Base-by-base conservation (phyloP, 2,888 invertebrate genomes). In the Rhamnusium bicolor region DNA sequence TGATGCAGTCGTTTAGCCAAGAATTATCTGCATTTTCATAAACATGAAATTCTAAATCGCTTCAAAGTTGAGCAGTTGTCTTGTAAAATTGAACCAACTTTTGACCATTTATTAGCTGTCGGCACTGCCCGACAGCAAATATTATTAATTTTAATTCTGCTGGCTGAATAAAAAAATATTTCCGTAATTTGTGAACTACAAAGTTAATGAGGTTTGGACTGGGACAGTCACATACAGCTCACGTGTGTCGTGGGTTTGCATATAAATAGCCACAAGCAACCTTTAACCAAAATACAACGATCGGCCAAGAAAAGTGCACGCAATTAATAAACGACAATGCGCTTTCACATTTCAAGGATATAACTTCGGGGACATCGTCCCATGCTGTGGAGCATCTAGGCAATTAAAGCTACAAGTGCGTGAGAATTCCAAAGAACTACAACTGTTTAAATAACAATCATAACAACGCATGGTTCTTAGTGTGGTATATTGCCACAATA, bases 281-380 rank as follows among this genome's bases (percentile, higher is more conserved):
- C 12, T 19, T 18, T 51, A 51, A 1, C 51, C 18, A 51, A 51
- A 19, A 51, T 24, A 1, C 27, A 7, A 12, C 32, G 18, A 40
- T 21, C 63, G 63, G 24, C 27, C 47, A 63, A 63, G 63, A 65
- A 65, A 65, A 19, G 32, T 53, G 53, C 65, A 54, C n/a, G 19
- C n/a, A 6, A 14, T n/a, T n/a, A 6, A 10, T 10, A 32, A 32
- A 32, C 2, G 16, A 51, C 2, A 21, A 14, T 18, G 24, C 16
- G 32, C 65, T 65, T 65, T 65, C 65, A 53, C 65, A 51, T 53
- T 29, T 54, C 65, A 65, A 65, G 65, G 65, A 65, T 65, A 19
- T 53, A 27, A 16, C 53, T 27, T 18, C 18, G 27, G 63, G 51
- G 46, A 47, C 63, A 24, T 29, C 14, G 40, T 47, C 46, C 61